Base-by-base conservation (phyloP, 2,888 invertebrate genomes). In the Hirtodrosophila cameraria region DNA sequence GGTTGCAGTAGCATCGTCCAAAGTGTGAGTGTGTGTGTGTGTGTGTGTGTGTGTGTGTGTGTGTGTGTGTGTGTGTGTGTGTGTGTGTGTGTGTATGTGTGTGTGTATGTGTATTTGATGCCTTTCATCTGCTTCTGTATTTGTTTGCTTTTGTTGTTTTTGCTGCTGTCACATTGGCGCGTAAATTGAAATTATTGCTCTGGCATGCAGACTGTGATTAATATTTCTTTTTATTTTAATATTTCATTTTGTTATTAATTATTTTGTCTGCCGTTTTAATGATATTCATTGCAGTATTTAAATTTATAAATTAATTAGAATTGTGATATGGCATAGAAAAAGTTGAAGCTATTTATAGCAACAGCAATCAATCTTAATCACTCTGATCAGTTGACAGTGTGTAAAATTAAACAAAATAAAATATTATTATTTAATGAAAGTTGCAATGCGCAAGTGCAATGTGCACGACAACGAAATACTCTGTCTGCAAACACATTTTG, bases 111-210 rank as follows among this genome's bases (percentile, higher is more conserved):
- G 48, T 66, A 55, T 31, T 58, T 66, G 55, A 74, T 71, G 71
- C 74, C 57, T 83, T 77, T 84, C 63, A 66, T 62, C 72, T 72
- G 60, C 64, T 62, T 52, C 45, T 45, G 63, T 70, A 53, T 69
- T 75, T 68, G 65, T 68, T 75, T 57, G 49, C 55, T 52, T 46
- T 61, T 75, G 70, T 62, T 70, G 75, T 36, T 20, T 48, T 53
- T 62, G 68, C 48, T 48, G 58, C 79, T 80, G 85, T 79, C 80
- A 79, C 83, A 75, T 82, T 83, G 86, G 62, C 63, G 64, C 77
- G 72, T 55, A 84, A 84, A 82, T 82, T 84, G 75, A 82, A 82
- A 82, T 86, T 86, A 82, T 86, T 86, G 73, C 85, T 36, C 38
- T 54, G 58, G 45, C 63, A 63, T 49, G 57, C n/a, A n/a, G 57